A percentile compares a stretch with the other conserved stretches of the same genome.
phyloP scores from a whole-genome alignment of 2,888 invertebrate genomes.

The Melolontha melolontha region DNA sequence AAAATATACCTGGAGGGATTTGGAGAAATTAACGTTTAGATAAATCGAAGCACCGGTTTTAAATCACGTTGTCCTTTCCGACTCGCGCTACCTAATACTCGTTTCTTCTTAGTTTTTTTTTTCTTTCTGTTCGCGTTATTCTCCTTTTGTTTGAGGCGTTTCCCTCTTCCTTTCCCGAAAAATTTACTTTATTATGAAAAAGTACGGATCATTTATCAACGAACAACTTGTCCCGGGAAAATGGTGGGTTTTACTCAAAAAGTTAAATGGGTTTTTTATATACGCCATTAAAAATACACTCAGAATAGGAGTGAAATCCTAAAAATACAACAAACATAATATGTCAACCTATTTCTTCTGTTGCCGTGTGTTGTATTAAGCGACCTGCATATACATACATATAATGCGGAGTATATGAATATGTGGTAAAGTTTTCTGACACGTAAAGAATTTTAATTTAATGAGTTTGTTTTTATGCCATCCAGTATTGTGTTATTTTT shows the following conservation, averaged over 20 bases:
- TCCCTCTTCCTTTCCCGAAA: conserved; percentile 19
- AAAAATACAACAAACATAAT: conserved; percentile 39
- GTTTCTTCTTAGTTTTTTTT: conserved; percentile 1
- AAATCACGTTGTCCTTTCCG: conserved; percentile 18
- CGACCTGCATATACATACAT: background rate
- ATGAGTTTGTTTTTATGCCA: conserved; percentile 20
- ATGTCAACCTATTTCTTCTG: conserved; percentile 29
- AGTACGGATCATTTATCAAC: conserved; percentile 36
- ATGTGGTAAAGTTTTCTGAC: conserved; percentile 26
- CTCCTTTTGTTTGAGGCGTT: background rate
- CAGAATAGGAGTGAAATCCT: conserved; percentile 24
- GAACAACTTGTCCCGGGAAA: conserved; percentile 36
- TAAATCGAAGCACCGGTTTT: conserved; percentile 11
- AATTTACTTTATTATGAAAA: conserved; percentile 38
- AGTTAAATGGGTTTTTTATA: conserved; percentile 39
- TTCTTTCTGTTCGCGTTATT: background rate
- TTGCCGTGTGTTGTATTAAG: background rate
- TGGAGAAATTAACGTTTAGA: conserved; percentile 17
- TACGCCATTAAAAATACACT: conserved; percentile 37
- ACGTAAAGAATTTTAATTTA: conserved; percentile 39
- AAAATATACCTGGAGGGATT: conserved; percentile 23
- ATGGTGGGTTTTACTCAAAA: conserved; percentile 37
- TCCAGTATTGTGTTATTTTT: conserved; percentile 5
- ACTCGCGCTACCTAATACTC: conserved; percentile 3
- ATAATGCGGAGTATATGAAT: background rate